Conservation (phyloP, 1,140 invertebrate genomes). For the Brachionus rubens region DNA sequence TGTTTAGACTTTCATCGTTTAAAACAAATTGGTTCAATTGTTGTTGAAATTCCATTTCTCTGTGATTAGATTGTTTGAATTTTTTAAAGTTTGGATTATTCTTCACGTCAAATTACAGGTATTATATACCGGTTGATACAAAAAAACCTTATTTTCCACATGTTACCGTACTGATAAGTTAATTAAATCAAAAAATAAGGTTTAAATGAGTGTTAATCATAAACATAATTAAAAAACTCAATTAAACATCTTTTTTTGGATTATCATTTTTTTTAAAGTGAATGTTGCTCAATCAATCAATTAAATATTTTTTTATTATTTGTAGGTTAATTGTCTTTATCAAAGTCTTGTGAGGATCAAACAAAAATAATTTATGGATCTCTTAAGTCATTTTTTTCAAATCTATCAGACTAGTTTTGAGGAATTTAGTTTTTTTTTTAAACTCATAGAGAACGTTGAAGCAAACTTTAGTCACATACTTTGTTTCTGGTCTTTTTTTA, state of each 20-base stretch:
- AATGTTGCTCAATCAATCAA: slow-evolving; percentile 11
- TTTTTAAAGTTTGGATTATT: neutral
- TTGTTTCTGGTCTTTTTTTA: too few relatives aligned
- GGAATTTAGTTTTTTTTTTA: too few relatives aligned
- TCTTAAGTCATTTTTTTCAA: too few relatives aligned
- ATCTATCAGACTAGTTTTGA: too few relatives aligned
- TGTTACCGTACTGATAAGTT: slow-evolving; percentile 12
- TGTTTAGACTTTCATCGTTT: neutral
- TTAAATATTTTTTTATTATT: neutral
- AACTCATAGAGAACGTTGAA: too few relatives aligned
- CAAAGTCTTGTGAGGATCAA: too few relatives aligned
- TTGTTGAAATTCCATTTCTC: neutral
- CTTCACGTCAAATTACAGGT: too few relatives aligned
- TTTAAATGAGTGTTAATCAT: slow-evolving; percentile 39
- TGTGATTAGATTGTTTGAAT: neutral
- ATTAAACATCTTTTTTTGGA: too few relatives aligned
- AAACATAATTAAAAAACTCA: slow-evolving; percentile 34
- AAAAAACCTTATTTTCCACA: neutral
- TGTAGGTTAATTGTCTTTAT: neutral
- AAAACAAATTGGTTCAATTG: neutral
- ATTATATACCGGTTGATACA: neutral
- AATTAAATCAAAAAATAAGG: neutral
- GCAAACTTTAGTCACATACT: too few relatives aligned
- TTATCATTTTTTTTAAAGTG: neutral
- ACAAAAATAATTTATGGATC: too few relatives aligned